Base-by-base conservation (phyloP, 2,888 invertebrate genomes). In the Cerceris ruficornis region DNA sequence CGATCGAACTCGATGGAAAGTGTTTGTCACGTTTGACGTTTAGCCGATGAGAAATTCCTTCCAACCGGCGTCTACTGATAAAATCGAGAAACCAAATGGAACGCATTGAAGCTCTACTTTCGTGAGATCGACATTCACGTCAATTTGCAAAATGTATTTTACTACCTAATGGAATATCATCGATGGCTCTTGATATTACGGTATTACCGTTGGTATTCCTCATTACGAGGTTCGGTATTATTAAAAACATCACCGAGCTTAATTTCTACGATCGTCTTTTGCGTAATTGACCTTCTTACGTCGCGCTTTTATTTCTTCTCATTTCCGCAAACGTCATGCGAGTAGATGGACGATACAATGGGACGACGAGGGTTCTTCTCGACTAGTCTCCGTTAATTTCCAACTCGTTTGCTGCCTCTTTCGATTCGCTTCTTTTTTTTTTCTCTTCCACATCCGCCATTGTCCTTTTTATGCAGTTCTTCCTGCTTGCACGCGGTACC, bases 401-500 rank as follows among this genome's bases (percentile, higher is more conserved):
- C 75, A 65, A 58, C 59, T 72, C 67, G 64, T 60, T 66, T 58
- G 39, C 54, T 14, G 65, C 46, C 73, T 55, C 54, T 57, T 69
- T 64, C 46, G 46, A 49, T 14, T 43, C 14, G 49, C 57, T 14
- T 67, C 46, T 28, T 58, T 82, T 52, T 71, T 65, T 68, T 68
- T 52, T 67, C 46, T 52, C 57, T 55, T 59, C 60, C 73, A 59
- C 69, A 42, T 66, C 69, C 15, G 58, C 80, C 77, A 83, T 83
- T 84, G 80, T 83, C 77, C 83, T 83, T 77, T 80, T 82, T 77
- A 80, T 75, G 71, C 77, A 28, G 54, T 64, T 73, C 81, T 81
- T 74, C 73, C 69, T 69, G 70, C 69, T 75, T 60, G 81, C 73
- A 52, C 68, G 61, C 75, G 50, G 62, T 64, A 69, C 65, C 69